phyloP scores from a whole-genome alignment of 1,140 invertebrate species.

The Phthorimaea operculella region DNA sequence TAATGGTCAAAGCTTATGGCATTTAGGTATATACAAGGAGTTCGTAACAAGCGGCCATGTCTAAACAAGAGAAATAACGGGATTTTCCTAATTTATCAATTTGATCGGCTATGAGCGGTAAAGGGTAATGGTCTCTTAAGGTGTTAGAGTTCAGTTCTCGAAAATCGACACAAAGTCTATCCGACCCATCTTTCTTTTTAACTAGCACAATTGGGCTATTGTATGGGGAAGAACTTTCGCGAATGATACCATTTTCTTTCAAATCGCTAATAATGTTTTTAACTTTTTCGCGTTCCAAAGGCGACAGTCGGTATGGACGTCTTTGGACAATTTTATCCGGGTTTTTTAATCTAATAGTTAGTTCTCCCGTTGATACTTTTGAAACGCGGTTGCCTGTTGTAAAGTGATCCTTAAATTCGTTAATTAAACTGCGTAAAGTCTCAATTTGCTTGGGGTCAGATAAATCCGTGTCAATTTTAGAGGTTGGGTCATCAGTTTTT shows the following conservation, averaged over 20 bases:
- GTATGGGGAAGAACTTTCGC: slow-evolving; percentile 20
- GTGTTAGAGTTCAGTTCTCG: slow-evolving; percentile 30
- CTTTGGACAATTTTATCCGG: slow-evolving; percentile 24
- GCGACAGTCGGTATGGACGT: slow-evolving; percentile 29
- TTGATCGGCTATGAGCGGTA: slow-evolving; percentile 40
- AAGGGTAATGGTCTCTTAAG: slow-evolving; percentile 26
- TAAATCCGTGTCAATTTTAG: slow-evolving; percentile 6
- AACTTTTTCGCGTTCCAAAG: slow-evolving; percentile 17
- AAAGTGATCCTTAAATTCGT: slow-evolving; percentile 15
- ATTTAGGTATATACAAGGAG: too few species aligned
- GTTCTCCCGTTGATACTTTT: slow-evolving; percentile 15
- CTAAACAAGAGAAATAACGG: slow-evolving; percentile 29
- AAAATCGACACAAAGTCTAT: slow-evolving; percentile 30
- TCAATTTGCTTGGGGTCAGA: slow-evolving; percentile 4
- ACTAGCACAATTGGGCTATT: slow-evolving; percentile 26
- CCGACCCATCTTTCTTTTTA: slow-evolving; percentile 25
- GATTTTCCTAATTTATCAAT: slow-evolving; percentile 41
- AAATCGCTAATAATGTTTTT: slow-evolving; percentile 15
- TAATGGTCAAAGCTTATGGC: too few species aligned
- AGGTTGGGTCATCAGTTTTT: background rate
- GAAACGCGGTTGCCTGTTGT: slow-evolving; percentile 16
- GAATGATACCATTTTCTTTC: slow-evolving; percentile 15
- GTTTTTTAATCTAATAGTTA: slow-evolving; percentile 19
- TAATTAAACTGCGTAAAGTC: slow-evolving; percentile 4
- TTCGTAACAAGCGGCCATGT: too few species aligned